These are phyloP conservation scores for Hemibagrus wyckioides DNA, from an alignment of 2,113 vertebrate species.

Conservation along the genomic window DNA sequence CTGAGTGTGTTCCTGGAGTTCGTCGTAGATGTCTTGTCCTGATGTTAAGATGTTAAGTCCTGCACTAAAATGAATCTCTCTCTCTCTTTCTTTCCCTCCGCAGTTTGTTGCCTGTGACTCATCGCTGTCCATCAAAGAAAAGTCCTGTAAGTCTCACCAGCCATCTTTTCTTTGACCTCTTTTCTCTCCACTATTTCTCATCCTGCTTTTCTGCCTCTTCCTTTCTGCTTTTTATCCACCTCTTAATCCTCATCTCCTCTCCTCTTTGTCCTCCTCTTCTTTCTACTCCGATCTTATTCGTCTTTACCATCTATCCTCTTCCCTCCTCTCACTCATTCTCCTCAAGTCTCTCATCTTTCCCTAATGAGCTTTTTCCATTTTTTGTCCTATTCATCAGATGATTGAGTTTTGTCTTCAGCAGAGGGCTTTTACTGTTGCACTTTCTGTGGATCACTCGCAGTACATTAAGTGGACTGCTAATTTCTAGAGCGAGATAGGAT, in stretches of 20 bases:
- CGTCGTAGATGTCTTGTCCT: neutral
- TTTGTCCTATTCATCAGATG: neutral
- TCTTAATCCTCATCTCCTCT: constrained; percentile 9
- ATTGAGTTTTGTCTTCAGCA: neutral
- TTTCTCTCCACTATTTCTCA: too few relatives aligned
- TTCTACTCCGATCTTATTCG: neutral
- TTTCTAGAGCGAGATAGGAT: neutral
- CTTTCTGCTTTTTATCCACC: neutral
- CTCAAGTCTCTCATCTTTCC: neutral
- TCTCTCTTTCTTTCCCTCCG: constrained; percentile 18
- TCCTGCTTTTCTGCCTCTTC: neutral
- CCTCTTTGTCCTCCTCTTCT: constrained; percentile 5
- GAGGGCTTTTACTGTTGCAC: neutral
- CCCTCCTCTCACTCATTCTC: neutral
- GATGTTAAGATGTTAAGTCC: neutral
- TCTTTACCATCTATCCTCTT: neutral
- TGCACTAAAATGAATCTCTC: neutral
- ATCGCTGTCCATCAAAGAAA: constrained; percentile 39
- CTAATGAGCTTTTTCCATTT: neutral
- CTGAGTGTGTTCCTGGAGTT: neutral
- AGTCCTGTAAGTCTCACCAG: constrained; percentile 60
- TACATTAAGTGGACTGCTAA: constrained; percentile 15
- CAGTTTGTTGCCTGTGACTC: constrained; percentile 47
- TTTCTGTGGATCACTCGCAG: constrained; percentile 10
- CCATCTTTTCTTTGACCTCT: neutral